phyloP scores from a whole-genome alignment of 2,888 invertebrate species.

The Diarsia rubi region DNA sequence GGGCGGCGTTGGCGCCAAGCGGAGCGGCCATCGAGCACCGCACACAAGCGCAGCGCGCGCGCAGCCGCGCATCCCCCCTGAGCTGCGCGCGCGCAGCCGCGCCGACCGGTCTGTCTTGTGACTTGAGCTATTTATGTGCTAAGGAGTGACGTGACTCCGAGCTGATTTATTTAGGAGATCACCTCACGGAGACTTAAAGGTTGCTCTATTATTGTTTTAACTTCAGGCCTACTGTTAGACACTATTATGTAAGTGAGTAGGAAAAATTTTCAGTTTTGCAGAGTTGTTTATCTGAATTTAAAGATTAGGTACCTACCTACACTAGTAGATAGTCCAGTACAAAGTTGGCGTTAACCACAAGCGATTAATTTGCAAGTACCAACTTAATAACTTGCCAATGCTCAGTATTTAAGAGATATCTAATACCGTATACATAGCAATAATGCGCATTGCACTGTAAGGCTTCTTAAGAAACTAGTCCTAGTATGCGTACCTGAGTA shows the following conservation, averaged over 20 bases:
- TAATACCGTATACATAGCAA: slow-evolving; percentile 36
- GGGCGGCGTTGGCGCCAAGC: slow-evolving; percentile 89
- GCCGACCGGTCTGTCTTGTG: slow-evolving; percentile 88
- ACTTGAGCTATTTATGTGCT: slow-evolving; percentile 84
- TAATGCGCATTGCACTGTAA: slow-evolving; percentile 48
- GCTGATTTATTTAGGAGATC: slow-evolving; percentile 81
- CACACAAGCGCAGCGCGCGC: slow-evolving; percentile 59
- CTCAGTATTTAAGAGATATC: slow-evolving; percentile 25
- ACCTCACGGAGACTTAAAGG: slow-evolving; percentile 73
- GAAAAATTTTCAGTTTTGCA: background rate
- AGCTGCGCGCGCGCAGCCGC: slow-evolving; percentile 52
- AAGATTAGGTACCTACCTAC: background rate
- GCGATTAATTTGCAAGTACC: background rate
- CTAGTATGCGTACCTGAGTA: slow-evolving; percentile 22
- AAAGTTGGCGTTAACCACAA: background rate
- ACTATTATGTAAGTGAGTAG: background rate
- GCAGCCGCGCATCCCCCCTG: slow-evolving; percentile 62
- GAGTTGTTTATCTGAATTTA: background rate
- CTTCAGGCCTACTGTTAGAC: slow-evolving; percentile 35
- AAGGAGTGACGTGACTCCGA: slow-evolving; percentile 74
- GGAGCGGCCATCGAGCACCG: slow-evolving; percentile 77
- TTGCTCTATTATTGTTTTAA: slow-evolving; percentile 70
- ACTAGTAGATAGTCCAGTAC: background rate
- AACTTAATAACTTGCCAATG: slow-evolving; percentile 20
- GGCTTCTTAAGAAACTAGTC: slow-evolving; percentile 50